phyloP scores from a whole-genome alignment of 1,140 invertebrate species.

The Daktulosphaira vitifoliae region DNA sequence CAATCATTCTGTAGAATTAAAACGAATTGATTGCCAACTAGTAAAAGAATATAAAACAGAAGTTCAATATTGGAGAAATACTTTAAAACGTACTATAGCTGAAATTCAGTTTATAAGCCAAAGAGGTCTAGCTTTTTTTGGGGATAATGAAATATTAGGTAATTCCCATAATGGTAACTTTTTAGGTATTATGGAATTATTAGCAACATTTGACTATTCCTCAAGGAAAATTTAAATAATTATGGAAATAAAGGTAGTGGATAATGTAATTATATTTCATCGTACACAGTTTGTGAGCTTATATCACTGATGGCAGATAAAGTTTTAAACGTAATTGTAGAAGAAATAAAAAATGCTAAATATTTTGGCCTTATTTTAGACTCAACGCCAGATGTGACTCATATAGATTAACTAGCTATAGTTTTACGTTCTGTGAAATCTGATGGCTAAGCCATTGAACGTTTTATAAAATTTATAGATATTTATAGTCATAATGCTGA shows the following conservation, averaged over 20 bases:
- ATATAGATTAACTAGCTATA: too few relatives aligned
- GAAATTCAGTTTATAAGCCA: neutral
- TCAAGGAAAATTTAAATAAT: neutral
- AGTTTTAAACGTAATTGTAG: too few relatives aligned
- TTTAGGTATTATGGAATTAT: neutral
- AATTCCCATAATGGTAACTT: neutral
- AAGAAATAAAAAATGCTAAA: too few relatives aligned
- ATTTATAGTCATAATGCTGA: too few relatives aligned
- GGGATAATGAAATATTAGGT: neutral
- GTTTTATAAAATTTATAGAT: neutral
- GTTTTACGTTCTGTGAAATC: too few relatives aligned
- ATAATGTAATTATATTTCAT: neutral
- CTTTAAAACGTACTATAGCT: neutral
- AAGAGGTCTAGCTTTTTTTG: neutral
- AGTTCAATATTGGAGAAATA: neutral
- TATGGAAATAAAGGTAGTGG: neutral
- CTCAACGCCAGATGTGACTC: too few relatives aligned
- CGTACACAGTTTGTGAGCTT: too few relatives aligned
- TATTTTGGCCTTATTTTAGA: too few relatives aligned
- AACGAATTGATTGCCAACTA: too few relatives aligned
- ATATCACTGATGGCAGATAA: too few relatives aligned
- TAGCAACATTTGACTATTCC: neutral
- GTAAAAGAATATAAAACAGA: too few relatives aligned
- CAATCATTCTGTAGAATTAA: neutral
- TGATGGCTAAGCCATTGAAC: too few relatives aligned